Conservation (phyloP, 2,797 vertebrate genomes). For the Typhlichthys eigenmanni region DNA sequence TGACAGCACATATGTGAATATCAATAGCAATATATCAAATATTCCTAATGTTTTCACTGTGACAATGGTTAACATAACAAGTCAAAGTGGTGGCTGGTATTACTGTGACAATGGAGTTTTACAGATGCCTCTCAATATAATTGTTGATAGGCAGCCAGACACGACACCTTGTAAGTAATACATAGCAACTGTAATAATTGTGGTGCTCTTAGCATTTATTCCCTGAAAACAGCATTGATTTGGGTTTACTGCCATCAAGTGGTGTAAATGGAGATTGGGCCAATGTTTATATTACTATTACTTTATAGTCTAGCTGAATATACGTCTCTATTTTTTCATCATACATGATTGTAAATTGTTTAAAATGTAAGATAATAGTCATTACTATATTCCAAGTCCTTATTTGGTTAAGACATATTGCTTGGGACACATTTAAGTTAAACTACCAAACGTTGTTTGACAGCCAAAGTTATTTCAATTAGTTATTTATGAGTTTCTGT, state of each 20-base stretch:
- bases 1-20: conserved; percentile 10
- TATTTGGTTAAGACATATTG: too few relatives aligned
- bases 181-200: not conserved
- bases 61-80: conserved; percentile 30
- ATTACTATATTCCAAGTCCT: too few relatives aligned
- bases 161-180: conserved; percentile 17
- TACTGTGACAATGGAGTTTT: conserved; percentile 17
- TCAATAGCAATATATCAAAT: not conserved
- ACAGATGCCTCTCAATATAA: conserved; percentile 53
- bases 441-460: too few relatives aligned
- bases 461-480: too few relatives aligned
- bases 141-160: not conserved
- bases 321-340: too few relatives aligned
- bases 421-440: too few relatives aligned
- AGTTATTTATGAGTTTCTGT: too few relatives aligned
- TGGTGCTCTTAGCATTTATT: not conserved
- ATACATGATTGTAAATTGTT: too few relatives aligned
- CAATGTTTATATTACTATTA: too few relatives aligned
- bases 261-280: too few relatives aligned
- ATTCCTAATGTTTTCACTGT: conserved; percentile 11
- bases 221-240: not conserved
- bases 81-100: conserved; percentile 48
- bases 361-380: too few relatives aligned
- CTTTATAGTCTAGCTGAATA: too few relatives aligned
- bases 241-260: not conserved